Conservation (phyloP, 2,888 invertebrate genomes). For the Chironomus tentans region DNA sequence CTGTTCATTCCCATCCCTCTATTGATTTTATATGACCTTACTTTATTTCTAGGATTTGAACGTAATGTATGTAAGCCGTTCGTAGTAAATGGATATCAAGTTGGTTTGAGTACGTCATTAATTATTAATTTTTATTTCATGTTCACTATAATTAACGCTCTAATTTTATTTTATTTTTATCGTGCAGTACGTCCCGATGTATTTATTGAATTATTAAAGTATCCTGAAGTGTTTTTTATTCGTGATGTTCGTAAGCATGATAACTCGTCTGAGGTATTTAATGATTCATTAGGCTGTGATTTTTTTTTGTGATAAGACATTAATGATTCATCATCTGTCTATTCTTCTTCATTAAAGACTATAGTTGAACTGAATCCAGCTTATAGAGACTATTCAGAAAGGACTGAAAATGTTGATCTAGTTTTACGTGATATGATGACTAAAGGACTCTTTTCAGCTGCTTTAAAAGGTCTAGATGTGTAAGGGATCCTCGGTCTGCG, state of each 20-base stretch:
- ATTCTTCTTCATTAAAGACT: conserved; percentile 56
- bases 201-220: conserved; percentile 66
- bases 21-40: conserved; percentile 7
- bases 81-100: conserved; percentile 78
- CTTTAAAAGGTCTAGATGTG: conserved; percentile 51
- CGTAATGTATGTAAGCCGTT: conserved; percentile 77
- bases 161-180: background rate
- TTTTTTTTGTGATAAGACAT: too few relatives aligned
- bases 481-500: too few relatives aligned
- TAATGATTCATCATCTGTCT: too few relatives aligned
- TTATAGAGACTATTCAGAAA: conserved; percentile 74
- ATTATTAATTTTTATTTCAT: too few relatives aligned
- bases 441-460: conserved; percentile 61
- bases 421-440: conserved; percentile 67
- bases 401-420: conserved; percentile 66
- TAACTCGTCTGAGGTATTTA: conserved; percentile 5
- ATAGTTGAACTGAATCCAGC: conserved; percentile 77
- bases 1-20: background rate
- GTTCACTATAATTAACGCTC: too few relatives aligned
- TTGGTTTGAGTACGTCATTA: conserved; percentile 53
- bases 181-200: conserved; percentile 62
- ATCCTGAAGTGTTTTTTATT: conserved; percentile 62
- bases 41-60: conserved; percentile 52
- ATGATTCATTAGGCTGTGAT: background rate
- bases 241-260: conserved; percentile 35